Conservation (phyloP, 1,140 invertebrate species). For the Orius laevigatus region DNA sequence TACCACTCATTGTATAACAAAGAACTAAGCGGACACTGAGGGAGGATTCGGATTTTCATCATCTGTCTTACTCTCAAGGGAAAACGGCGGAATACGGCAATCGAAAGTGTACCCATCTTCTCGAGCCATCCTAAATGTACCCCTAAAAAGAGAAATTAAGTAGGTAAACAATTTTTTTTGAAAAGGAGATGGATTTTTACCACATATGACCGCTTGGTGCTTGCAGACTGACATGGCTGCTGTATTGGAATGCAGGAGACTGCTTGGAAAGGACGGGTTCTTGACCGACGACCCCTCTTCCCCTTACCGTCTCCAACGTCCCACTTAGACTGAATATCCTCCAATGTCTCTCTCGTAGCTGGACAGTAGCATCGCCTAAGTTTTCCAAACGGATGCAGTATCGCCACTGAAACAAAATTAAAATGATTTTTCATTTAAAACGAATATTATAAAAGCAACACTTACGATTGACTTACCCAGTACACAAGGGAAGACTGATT, state of each 20-base stretch:
- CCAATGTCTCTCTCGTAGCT: conserved; percentile 90
- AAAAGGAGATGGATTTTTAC: conserved; percentile 32
- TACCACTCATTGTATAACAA: too few species aligned
- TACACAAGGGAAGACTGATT: conserved; percentile 78
- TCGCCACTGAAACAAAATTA: conserved; percentile 49
- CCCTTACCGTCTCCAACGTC: conserved; percentile 85
- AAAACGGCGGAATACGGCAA: conserved; percentile 91
- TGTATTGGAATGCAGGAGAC: conserved; percentile 92
- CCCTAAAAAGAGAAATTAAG: conserved; percentile 42
- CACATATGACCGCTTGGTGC: conserved; percentile 98
- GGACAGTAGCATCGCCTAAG: conserved; percentile 71
- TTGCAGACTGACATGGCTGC: conserved; percentile 89
- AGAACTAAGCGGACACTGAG: background rate
- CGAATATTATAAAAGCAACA: background rate
- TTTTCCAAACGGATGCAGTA: conserved; percentile 95
- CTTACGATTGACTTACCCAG: conserved; percentile 48
- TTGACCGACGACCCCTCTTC: conserved; percentile 86
- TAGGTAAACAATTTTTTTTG: background rate
- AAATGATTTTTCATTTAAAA: background rate
- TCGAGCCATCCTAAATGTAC: conserved; percentile 89
- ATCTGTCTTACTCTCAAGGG: conserved; percentile 81
- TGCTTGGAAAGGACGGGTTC: conserved; percentile 78
- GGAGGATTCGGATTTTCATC: conserved; percentile 22
- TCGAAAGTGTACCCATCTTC: conserved; percentile 93
- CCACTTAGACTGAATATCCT: conserved; percentile 89